Base-by-base conservation (phyloP, 2,113 vertebrate genomes). In the Paratilapia polleni region DNA sequence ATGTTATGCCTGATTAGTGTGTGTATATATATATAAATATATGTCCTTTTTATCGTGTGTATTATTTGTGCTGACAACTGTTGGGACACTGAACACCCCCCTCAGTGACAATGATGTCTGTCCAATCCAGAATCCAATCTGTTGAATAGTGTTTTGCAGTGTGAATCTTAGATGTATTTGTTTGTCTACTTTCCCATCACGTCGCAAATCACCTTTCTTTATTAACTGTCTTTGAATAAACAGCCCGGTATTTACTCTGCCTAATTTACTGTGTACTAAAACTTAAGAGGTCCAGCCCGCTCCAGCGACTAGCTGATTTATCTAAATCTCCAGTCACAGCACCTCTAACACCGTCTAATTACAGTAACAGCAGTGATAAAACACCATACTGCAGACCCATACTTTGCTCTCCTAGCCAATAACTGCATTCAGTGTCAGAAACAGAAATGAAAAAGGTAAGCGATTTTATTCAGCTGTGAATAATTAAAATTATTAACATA, bases 201-300 rank as follows among this genome's bases (percentile, higher is more conserved):
- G 36, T 36, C 62, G 11, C 57, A 49, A 26, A 61, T 66, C 52
- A 34, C 34, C 14, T 54, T 22, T 57, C 54, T 81, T 73, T 74
- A 86, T 86, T 82, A 87, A n/a, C 64, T 56, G 70, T 57, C 70
- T 78, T 61, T 38, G 24, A 70, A 57, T 66, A 85, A 89, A 81
- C 78, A 77, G 49, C 12, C 60, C 56, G 49, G 68, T 83, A 61
- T 87, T 87, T 85, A 87, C 57, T 59, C 56, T 63, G 38, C 60
- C 78, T 89, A 81, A 88, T 88, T 86, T 77, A 78, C 78, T 84
- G 41, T 77, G 60, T 82, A 26, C 47, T 76, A 60, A 86, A 78
- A 52, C 52, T 79, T 38, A 56, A 66, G 47, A 26, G 81, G 81
- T 0, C 0, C 89, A 59, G 83, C 78, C 83, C 77, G 74, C 22